phyloP scores from a whole-genome alignment of 2,113 vertebrate species.

The Setophaga coronata region DNA sequence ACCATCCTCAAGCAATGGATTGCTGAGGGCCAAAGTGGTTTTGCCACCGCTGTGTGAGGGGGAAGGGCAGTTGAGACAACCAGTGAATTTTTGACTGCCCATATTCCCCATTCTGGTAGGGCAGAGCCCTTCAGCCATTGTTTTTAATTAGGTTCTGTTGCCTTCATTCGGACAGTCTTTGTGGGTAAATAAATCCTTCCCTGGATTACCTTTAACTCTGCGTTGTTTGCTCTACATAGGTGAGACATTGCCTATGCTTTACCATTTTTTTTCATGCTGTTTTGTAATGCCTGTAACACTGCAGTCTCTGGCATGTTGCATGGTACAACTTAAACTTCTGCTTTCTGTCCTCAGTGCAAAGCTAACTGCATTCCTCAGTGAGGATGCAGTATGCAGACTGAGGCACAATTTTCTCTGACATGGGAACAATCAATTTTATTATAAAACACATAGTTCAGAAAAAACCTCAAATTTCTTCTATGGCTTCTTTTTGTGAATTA shows the following conservation, averaged over 20 bases:
- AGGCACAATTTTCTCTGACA: not conserved
- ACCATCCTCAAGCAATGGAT: not conserved
- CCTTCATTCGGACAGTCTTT: not conserved
- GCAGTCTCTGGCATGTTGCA: not conserved
- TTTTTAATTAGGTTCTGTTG: not conserved
- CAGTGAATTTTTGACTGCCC: not conserved
- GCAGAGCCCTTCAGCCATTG: not conserved
- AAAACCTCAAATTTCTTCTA: not conserved
- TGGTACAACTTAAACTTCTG: not conserved
- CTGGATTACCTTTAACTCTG: not conserved
- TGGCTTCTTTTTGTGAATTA: not conserved
- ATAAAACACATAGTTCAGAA: not conserved
- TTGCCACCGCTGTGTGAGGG: not conserved
- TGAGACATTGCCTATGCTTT: not conserved
- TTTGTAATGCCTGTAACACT: not conserved
- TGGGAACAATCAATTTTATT: not conserved
- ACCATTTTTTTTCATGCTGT: not conserved
- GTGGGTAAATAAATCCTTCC: not conserved
- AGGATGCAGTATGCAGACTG: not conserved
- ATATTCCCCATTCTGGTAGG: not conserved
- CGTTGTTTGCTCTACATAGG: not conserved
- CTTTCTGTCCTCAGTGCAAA: not conserved
- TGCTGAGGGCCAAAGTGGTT: not conserved
- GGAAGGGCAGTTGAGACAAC: not conserved
- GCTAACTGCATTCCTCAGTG: not conserved